Conservation (phyloP, 2,797 vertebrate genomes). For the Acanthornis magna region DNA sequence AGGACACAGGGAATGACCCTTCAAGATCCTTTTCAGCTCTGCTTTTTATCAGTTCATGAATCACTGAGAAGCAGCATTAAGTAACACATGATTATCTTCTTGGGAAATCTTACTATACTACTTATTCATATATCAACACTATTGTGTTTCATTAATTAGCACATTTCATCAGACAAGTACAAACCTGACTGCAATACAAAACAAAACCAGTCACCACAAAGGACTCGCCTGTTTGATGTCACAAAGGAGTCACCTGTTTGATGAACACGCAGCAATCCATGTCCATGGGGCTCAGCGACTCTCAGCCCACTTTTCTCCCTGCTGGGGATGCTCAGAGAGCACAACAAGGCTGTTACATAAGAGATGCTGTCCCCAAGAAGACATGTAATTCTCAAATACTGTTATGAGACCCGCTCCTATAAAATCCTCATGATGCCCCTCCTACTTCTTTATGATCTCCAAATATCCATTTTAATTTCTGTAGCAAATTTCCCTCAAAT, state of each 20-base stretch:
- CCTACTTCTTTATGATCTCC: neutral
- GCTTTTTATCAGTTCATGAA: neutral
- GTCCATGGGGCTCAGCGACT: neutral
- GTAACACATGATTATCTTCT: neutral
- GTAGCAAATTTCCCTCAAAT: neutral
- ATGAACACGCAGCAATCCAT: neutral
- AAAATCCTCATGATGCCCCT: neutral
- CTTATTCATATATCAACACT: neutral
- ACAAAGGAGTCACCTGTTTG: neutral
- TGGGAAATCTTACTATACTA: neutral
- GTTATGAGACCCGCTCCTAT: rapidly evolving
- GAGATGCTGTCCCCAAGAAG: neutral
- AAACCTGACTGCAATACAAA: neutral
- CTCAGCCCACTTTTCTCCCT: neutral
- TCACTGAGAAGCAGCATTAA: neutral
- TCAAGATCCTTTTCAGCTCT: neutral
- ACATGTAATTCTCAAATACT: neutral
- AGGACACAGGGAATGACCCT: neutral
- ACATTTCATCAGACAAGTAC: neutral
- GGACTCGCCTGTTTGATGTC: neutral
- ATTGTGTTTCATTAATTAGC: neutral
- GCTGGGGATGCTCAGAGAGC: neutral
- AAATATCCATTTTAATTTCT: neutral
- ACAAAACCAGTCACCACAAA: neutral
- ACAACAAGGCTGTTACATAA: neutral